Conservation (phyloP, 2,113 vertebrate genomes). For the Chaetorhynchus papuensis region DNA sequence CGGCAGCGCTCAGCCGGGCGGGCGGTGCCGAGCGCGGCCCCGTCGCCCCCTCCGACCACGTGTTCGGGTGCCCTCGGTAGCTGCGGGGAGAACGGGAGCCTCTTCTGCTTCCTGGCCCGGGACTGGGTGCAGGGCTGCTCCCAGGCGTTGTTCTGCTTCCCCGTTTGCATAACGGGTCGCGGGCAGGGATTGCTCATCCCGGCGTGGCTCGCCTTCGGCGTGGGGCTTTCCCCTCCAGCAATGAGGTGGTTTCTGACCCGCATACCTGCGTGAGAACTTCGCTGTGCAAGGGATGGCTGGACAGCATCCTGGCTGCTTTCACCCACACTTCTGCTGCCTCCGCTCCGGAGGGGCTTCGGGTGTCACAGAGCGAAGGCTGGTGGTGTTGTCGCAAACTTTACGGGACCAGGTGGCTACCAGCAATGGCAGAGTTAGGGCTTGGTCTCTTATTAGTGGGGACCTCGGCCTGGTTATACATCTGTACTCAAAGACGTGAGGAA, state of each 20-base stretch:
- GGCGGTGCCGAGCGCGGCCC: neutral
- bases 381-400: accelerated
- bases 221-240: neutral
- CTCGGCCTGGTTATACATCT: accelerated
- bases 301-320: neutral
- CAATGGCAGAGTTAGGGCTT: neutral
- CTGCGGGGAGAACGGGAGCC: neutral
- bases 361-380: neutral
- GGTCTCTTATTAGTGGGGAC: accelerated
- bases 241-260: neutral
- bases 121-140: neutral
- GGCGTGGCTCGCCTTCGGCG: neutral
- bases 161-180: neutral
- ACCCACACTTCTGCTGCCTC: accelerated
- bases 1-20: neutral
- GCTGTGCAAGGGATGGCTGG: accelerated
- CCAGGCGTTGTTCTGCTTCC: neutral
- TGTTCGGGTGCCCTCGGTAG: neutral
- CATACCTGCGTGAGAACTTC: neutral
- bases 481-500: neutral
- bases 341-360: accelerated
- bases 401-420: accelerated
- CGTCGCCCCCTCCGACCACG: neutral
- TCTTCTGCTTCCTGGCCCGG: too few relatives aligned
- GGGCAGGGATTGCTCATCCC: neutral